Evolutionary conservation across 2,888 invertebrate species (phyloP), one percentile per base, ranked within the genome.

Genomic region (Cryptus armator): DNA sequence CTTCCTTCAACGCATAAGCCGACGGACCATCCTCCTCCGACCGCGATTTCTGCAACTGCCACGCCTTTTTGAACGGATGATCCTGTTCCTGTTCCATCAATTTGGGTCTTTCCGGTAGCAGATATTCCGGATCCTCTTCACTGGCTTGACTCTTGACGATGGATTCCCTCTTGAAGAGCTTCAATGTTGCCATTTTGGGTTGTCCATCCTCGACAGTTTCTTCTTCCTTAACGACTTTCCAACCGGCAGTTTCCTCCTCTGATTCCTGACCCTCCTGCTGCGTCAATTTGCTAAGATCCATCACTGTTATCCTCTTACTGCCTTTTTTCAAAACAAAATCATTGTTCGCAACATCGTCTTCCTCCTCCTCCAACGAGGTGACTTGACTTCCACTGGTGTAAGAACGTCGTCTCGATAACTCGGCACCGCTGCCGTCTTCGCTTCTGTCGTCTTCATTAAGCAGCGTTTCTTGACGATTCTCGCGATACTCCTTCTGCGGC

Each of bases 81-180:
- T 93, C 92, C 16, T 93, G 90, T 53, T 93, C 93, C 78, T 93
- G 93, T 68, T 93, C 93, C 32, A 92, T 90, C 1, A 93, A 80
- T 68, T 93, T 93, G 0, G 93, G 93, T 59, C 93, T 89, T 80
- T 93, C 93, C 7, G 93, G 93, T 2, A 93, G 76, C 3, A 93
- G 86, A 74, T 92, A 93, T 74, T 93, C 93, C 0, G 93, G 93
- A 84, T 93, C 93, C 62, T 93, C 93, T 81, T 93, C 93, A 78
- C 93, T 93, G 0, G 93, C 93, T 86, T 93, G 93, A 84, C 93
- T 93, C 87, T 92, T 93, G 6, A 93, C 85, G n/a, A 93, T 93
- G 0, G 93, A 93, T 71, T 93, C 93, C 5, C 93, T 88, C 81
- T 93, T 93, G 53, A 91, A 92, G 32, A 93, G 86, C 37, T 93